These are phyloP conservation scores for Rosalia funebris DNA, from an alignment of 2,888 invertebrate genomes.

Conservation along the genomic window DNA sequence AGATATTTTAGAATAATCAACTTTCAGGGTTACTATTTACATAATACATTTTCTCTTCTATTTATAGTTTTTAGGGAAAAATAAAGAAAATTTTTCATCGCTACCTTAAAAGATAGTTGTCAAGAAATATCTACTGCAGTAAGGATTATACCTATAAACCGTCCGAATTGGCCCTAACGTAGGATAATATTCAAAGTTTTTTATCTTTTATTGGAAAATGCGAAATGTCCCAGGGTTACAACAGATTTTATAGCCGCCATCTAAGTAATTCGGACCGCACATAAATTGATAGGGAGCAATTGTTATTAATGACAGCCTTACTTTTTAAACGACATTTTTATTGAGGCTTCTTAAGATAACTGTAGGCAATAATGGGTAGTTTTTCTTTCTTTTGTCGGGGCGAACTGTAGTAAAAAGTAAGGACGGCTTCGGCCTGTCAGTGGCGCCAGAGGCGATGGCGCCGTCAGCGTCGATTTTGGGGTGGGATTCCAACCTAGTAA, in stretches of 20 bases:
- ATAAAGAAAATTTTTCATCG: slow-evolving; percentile 21
- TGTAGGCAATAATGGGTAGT: slow-evolving; percentile 65
- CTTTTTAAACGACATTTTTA: slow-evolving; percentile 65
- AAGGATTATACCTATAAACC: slow-evolving; percentile 22
- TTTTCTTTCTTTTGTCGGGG: slow-evolving; percentile 62
- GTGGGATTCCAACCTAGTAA: slow-evolving; percentile 45
- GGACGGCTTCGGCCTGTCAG: slow-evolving; percentile 58
- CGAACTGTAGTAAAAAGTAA: slow-evolving; percentile 62
- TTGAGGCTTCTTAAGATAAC: slow-evolving; percentile 65
- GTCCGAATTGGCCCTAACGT: slow-evolving; percentile 34
- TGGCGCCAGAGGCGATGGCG: slow-evolving; percentile 58
- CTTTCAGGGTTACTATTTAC: background rate
- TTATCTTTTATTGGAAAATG: slow-evolving; percentile 48
- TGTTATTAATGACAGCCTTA: slow-evolving; percentile 62
- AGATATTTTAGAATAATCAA: background rate
- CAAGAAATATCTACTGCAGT: slow-evolving; percentile 13
- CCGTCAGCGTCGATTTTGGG: slow-evolving; percentile 45
- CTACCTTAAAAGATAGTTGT: slow-evolving; percentile 7
- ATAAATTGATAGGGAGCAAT: slow-evolving; percentile 63
- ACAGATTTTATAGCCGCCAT: slow-evolving; percentile 53
- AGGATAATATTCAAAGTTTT: slow-evolving; percentile 51
- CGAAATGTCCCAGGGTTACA: slow-evolving; percentile 43
- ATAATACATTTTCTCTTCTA: background rate
- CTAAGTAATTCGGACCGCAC: slow-evolving; percentile 58
- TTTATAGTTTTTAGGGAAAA: slow-evolving; percentile 8